Evolutionary conservation across 2,113 vertebrate genomes (phyloP), one percentile per base, ranked within the genome.

Genomic region (Oncorhynchus tshawytscha): DNA sequence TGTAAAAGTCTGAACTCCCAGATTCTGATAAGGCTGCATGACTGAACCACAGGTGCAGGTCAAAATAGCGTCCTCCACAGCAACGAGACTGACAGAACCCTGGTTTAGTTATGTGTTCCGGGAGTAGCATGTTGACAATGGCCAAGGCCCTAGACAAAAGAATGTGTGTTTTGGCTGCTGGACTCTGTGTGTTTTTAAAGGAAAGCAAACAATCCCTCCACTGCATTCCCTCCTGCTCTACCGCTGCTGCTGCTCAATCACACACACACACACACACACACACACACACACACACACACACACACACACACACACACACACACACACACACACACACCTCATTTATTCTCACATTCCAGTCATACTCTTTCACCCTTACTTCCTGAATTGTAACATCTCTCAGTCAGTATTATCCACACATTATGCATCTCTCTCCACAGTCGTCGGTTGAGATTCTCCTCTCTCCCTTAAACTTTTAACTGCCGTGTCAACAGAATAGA

Each of bases 151-250:
- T 80, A 88, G 89, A 92, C 92, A 91, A 89, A 93, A 91, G 88
- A 92, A 92, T 93, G 90, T 88, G 85, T 93, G 90, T 92, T 92
- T 92, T 91, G 91, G 86, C 88, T 90, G 79, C 80, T 59, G n/a
- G 22, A 64, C 74, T 84, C 64, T 78, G 78, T 84, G 64, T 83
- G 64, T 83, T 88, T 81, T 54, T 72, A 72, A 75, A 70, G 68
- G 62, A 89, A 84, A 82, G 89, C 81, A 92, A 92, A 89, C 85
- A 79, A 86, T 82, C 91, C 81, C 82, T 88, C 87, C 84, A 82
- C 16, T 54, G 66, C 70, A 60, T 75, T 82, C 81, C 78, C 76
- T 81, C 75, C 60, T 76, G 59, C 49, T 66, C 34, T 13, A 16
- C 12, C n/a, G 2, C 59, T n/a, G 20, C 71, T 76, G 72, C 67